phyloP scores from a whole-genome alignment of 1,140 invertebrate genomes.

The Caenorhabditis briggsae region DNA sequence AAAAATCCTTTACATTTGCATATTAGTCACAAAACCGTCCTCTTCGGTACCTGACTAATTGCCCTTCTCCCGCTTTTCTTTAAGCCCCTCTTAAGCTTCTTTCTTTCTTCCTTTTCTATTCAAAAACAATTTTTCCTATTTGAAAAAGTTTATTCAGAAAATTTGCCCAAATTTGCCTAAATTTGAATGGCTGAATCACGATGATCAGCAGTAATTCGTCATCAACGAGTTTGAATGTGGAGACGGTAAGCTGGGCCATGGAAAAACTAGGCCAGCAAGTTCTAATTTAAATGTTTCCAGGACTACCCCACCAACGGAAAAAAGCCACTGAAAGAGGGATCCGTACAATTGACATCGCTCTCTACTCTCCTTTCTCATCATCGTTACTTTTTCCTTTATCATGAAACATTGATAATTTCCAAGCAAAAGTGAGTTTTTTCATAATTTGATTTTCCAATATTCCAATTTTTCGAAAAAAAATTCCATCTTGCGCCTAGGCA shows the following conservation, averaged over 20 bases:
- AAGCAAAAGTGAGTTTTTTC: slow-evolving; percentile 79
- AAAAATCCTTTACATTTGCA: slow-evolving; percentile 6
- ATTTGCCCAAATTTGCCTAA: neutral
- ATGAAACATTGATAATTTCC: slow-evolving; percentile 79
- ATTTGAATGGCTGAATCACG: neutral
- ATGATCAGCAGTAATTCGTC: slow-evolving; percentile 43
- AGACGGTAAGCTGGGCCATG: slow-evolving; percentile 19
- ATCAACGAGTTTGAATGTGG: slow-evolving; percentile 24
- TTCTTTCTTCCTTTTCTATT: neutral
- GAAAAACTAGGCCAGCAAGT: neutral
- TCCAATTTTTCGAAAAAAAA: slow-evolving; percentile 72
- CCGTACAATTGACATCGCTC: slow-evolving; percentile 74
- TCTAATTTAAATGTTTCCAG: neutral
- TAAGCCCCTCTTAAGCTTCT: slow-evolving; percentile 16
- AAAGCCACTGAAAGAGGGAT: slow-evolving; percentile 67
- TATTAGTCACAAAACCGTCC: slow-evolving; percentile 52
- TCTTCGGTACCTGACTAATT: slow-evolving; percentile 13
- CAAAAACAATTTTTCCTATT: neutral
- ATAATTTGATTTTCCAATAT: slow-evolving; percentile 20
- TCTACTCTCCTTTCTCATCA: slow-evolving; percentile 76
- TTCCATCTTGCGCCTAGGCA: neutral
- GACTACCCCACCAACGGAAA: slow-evolving; percentile 44
- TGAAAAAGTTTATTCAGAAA: too few species aligned
- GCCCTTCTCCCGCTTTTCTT: slow-evolving; percentile 1
- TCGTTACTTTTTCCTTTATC: slow-evolving; percentile 80